Base-by-base conservation (phyloP, 37 sponge, comb jelly and placozoan species). In the Corticium candelabrum region DNA sequence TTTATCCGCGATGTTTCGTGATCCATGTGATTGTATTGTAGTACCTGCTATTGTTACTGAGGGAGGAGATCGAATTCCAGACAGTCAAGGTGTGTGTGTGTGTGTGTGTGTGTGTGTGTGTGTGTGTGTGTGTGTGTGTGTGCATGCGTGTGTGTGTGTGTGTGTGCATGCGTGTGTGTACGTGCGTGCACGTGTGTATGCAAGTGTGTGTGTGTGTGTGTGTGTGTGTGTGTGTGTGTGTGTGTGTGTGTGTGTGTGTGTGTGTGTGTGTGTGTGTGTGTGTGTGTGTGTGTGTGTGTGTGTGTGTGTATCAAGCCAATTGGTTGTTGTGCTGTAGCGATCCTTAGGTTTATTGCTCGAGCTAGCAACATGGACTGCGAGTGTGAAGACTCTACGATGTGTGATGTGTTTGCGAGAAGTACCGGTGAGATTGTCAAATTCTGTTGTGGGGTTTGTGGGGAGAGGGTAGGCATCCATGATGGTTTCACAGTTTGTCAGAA, bases 231-330 rank as follows among this genome's bases (percentile, higher is more conserved):
- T 75, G 37, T 34, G 37, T 34, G 75, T 35, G 75, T 29, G 75
- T 29, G 75, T 35, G 37, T 74, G 75, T 74, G 75, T 74, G 75
- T 74, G 37, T 74, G 75, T 34, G 37, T 74, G 75, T 74, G 37
- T 34, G 37, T 74, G 75, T 74, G 75, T 74, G 37, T 29, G 37
- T 74, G 37, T 70, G 3, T 5, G 2, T 79, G 21, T 21, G 35
- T 36, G 57, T 69, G 15, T 69, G 29, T 3, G 4, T 69, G 3
- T 74, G 56, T 41, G 56, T 77, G 78, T 41, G 56, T 78, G 68
- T 67, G 36, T 33, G 37, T 2, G 3, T 37, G 78, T 27, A 1
- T 77, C 31, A 57, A 37, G 40, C 15, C n/a, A 62, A 35, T 15
- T 15, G 56, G 1, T 33, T 68, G 1, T 68, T 1, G 11, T 50